Conservation (phyloP, 2,888 invertebrate genomes). For the Brachylomia viminalis region DNA sequence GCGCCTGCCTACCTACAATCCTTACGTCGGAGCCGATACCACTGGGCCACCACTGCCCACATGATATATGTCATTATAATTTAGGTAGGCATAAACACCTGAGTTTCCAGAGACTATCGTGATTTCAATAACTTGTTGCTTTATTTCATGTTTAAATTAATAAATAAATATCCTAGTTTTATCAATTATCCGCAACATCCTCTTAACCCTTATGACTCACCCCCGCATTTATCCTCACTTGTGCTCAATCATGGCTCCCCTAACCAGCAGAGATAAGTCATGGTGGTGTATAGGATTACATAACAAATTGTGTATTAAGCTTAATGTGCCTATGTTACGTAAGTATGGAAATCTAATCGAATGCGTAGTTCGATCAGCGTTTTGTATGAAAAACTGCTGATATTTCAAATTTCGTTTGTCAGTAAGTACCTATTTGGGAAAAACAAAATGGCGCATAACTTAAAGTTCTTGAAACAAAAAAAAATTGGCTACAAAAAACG, state of each 20-base stretch:
- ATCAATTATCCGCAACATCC: not conserved
- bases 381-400: not conserved
- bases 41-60: no score
- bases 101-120: not conserved
- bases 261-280: slow-evolving; percentile 67
- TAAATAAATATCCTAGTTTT: not conserved
- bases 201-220: not conserved
- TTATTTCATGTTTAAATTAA: not conserved
- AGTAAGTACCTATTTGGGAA: no score
- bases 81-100: no score
- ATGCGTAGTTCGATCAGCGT: slow-evolving; percentile 33
- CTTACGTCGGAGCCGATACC: no score
- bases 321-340: slow-evolving; percentile 69
- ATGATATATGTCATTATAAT: no score
- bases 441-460: not conserved
- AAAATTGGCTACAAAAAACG: not conserved
- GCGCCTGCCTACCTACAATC: no score
- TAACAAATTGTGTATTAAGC: slow-evolving; percentile 73
- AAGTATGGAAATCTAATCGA: slow-evolving; percentile 63
- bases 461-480: not conserved
- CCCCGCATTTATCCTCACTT: slow-evolving; percentile 15
- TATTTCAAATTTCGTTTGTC: not conserved
- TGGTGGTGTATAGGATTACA: slow-evolving; percentile 82
- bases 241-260: slow-evolving; percentile 45
- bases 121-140: not conserved